phyloP scores from a whole-genome alignment of 2,888 invertebrate species.

The Ctenicera cuprea region DNA sequence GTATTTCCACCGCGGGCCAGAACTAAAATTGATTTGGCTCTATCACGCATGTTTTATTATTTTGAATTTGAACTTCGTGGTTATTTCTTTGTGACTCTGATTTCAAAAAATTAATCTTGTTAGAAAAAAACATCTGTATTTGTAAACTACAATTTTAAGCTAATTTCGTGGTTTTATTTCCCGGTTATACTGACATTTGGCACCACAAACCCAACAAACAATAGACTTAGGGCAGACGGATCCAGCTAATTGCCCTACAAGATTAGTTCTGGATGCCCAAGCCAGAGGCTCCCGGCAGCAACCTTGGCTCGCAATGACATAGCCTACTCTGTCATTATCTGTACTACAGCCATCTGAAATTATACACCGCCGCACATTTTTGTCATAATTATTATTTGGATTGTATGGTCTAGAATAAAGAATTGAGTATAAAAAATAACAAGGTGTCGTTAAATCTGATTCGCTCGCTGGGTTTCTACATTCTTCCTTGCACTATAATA shows the following conservation, averaged over 20 bases:
- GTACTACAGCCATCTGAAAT: slow-evolving; percentile 66
- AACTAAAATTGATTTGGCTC: slow-evolving; percentile 53
- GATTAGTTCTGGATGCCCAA: slow-evolving; percentile 59
- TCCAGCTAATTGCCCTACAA: slow-evolving; percentile 56
- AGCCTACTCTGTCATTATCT: slow-evolving; percentile 67
- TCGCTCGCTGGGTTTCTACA: slow-evolving; percentile 57
- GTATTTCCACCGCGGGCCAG: slow-evolving; percentile 56
- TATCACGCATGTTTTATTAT: slow-evolving; percentile 44
- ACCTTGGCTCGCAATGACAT: slow-evolving; percentile 68
- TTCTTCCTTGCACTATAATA: slow-evolving; percentile 59
- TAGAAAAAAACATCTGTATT: neutral
- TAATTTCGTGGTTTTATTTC: neutral
- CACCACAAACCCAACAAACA: slow-evolving; percentile 7
- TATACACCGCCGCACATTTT: slow-evolving; percentile 68
- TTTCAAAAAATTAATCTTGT: neutral
- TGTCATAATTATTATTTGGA: slow-evolving; percentile 70
- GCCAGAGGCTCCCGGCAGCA: slow-evolving; percentile 66
- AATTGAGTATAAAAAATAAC: slow-evolving; percentile 66
- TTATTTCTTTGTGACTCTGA: neutral
- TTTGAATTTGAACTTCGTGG: neutral
- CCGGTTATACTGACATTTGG: slow-evolving; percentile 1
- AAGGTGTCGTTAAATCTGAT: slow-evolving; percentile 64
- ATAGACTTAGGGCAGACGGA: slow-evolving; percentile 35
- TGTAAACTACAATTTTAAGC: neutral
- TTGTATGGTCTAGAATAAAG: slow-evolving; percentile 65